Evolutionary conservation across 2,113 vertebrate species (phyloP).

Genomic region (Clupea harengus): DNA sequence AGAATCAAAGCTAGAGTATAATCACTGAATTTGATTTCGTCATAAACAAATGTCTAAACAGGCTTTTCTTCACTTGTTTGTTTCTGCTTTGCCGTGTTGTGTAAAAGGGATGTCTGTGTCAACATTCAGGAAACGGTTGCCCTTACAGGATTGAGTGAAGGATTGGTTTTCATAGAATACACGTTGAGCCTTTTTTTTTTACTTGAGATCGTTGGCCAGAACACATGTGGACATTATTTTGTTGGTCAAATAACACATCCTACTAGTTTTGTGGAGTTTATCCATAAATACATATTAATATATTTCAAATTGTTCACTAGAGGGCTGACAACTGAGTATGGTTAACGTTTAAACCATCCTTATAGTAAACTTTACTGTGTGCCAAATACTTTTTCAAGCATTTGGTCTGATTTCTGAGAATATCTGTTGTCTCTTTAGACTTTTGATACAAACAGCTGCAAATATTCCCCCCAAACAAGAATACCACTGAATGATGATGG

Average conservation of each 20-base stretch:
- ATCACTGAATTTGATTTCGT: not conserved
- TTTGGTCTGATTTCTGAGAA: not conserved
- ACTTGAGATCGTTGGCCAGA: slow-evolving; percentile 21
- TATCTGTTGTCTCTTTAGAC: not conserved
- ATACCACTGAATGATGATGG: not conserved
- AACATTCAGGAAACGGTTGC: slow-evolving; percentile 25
- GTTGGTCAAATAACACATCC: not conserved
- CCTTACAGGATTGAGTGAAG: not conserved
- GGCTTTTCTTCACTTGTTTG: not conserved
- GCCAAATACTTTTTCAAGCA: not conserved
- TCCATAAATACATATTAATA: not conserved
- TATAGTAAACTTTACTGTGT: not conserved
- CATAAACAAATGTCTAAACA: not conserved
- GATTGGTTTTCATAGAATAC: too few relatives aligned
- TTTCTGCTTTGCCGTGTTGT: slow-evolving; percentile 2
- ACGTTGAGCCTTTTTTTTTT: not conserved
- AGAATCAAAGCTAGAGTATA: not conserved
- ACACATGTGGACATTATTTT: slow-evolving; percentile 32
- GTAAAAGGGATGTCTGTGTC: slow-evolving; percentile 17
- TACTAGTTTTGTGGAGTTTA: not conserved
- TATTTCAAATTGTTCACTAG: not conserved
- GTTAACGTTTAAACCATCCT: not conserved
- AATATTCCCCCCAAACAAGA: not conserved
- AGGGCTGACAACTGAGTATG: not conserved
- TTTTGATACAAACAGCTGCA: not conserved